Base-by-base conservation (phyloP, 2,888 invertebrate species). In the Myathropa florea region DNA sequence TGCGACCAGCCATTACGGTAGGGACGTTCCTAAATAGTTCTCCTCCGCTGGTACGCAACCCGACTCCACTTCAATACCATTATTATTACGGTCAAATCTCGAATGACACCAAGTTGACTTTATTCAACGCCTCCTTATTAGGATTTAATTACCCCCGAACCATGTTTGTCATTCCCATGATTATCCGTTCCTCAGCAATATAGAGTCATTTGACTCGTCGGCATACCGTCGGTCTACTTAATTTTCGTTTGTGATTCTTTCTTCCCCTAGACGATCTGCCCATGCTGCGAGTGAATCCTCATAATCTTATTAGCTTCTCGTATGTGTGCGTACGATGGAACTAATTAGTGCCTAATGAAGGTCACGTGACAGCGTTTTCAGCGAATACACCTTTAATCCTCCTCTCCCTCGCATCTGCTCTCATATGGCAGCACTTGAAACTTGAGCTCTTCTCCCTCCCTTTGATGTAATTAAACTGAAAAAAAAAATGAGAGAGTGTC, bases 321-420 rank as follows among this genome's bases (percentile, higher is more conserved):
- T 28, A 7, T 70, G 57, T 24, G 23, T 23, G 59, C 18, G 3
- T 39, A 4, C 4, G 33, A 18, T 12, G 28, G 30, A 24, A 70
- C 57, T 59, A 59, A 59, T 70, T 70, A 70, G 57, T 57, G 70
- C 18, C 36, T 70, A 70, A 70, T 70, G 59, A 70, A 70, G 70
- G 70, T 70, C 70, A 70, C 30, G 36, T 70, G 70, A 59, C 70
- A 70, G 24, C 68, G 57, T 57, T 57, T 68, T 33, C 57, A 33
- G 23, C 4, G 68, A 57, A n/a, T 24, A 33, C 53, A 26, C 24
- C 57, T 30, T 57, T 21, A 68, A 55, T 55, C n/a, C 24, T 26
- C 18, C 46, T 18, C 46, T 18, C 4, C n/a, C 53, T 6, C 18
- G 14, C 7, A 33, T 14, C 68, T 24, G 23, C 55, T 33, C 30